A percentile compares a stretch with the other conserved stretches of the same genome.
Evolutionary conservation across 2,888 invertebrate genomes (phyloP).

Genomic region (Pristionchus entomophagus): DNA sequence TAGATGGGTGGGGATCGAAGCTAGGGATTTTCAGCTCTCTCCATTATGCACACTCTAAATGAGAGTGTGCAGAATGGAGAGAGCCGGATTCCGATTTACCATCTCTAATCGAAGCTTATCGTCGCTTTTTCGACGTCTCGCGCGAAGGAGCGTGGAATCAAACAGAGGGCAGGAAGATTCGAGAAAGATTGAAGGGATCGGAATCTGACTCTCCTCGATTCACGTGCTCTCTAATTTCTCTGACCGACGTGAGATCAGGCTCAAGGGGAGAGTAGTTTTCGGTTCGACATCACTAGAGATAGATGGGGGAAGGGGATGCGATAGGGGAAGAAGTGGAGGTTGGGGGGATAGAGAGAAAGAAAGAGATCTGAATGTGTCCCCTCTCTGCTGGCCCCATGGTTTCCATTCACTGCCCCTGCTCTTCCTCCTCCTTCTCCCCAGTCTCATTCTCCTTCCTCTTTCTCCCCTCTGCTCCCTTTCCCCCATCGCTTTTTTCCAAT

Average conservation of each 20-base stretch:
- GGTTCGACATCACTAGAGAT: background rate
- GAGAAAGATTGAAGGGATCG: slow-evolving; percentile 22
- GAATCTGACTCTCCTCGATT: too few relatives aligned
- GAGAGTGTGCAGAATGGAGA: too few relatives aligned
- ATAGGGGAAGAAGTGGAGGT: background rate
- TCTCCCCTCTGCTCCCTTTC: background rate
- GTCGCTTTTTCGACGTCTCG: background rate
- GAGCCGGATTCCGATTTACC: too few relatives aligned
- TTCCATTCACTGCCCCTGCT: too few relatives aligned
- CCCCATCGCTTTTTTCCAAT: background rate
- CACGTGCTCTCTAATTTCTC: too few relatives aligned
- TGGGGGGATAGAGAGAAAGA: background rate
- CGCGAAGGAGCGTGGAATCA: background rate
- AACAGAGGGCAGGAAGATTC: slow-evolving; percentile 27
- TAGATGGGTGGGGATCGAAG: background rate
- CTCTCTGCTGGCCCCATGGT: background rate
- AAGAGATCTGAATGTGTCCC: slow-evolving; percentile 12
- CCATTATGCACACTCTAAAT: too few relatives aligned
- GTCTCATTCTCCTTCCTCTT: background rate
- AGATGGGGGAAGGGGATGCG: background rate
- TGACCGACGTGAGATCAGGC: too few relatives aligned
- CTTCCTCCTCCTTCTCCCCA: background rate
- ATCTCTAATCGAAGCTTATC: too few relatives aligned
- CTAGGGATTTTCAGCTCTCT: too few relatives aligned
- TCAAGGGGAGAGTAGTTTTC: background rate